These are phyloP conservation scores for Trinectes maculatus DNA, from an alignment of 2,113 vertebrate genomes.

Conservation along the genomic window DNA sequence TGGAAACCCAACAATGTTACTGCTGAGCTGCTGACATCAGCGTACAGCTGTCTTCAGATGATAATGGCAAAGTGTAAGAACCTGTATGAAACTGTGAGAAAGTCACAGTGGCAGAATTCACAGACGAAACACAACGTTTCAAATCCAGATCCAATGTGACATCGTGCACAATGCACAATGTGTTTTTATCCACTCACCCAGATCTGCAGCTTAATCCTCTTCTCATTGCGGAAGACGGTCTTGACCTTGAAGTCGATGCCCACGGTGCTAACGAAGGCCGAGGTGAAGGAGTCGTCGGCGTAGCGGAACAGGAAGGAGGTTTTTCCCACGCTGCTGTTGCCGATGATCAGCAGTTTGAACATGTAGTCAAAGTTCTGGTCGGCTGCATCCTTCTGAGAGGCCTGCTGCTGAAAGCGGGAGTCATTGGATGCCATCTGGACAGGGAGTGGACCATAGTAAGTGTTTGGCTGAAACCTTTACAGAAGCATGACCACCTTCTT, in stretches of 20 bases:
- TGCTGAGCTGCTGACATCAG: too few species aligned
- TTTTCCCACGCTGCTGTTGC: conserved; percentile 93
- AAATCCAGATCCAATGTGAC: too few species aligned
- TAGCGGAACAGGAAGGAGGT: conserved; percentile 95
- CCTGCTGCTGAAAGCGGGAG: conserved; percentile 78
- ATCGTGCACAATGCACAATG: not conserved
- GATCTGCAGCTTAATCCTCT: conserved; percentile 93
- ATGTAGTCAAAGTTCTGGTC: conserved; percentile 96
- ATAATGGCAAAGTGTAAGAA: too few species aligned
- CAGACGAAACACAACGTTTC: too few species aligned
- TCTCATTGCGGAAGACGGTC: conserved; percentile 91
- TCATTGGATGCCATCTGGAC: conserved; percentile 87
- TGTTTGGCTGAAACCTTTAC: too few species aligned
- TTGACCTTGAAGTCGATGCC: conserved; percentile 97
- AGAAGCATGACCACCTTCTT: too few species aligned
- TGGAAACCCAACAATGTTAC: too few species aligned
- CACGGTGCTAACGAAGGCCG: conserved; percentile 92
- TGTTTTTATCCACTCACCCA: conserved; percentile 82
- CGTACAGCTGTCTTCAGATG: too few species aligned
- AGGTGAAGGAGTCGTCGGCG: conserved; percentile 91
- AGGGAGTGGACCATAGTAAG: not conserved
- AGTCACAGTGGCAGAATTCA: too few species aligned
- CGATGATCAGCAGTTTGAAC: conserved; percentile 93
- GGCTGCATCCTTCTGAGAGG: conserved; percentile 86
- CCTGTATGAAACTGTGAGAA: too few species aligned